Evolutionary conservation across 2,888 invertebrate genomes (phyloP), one percentile per base, ranked within the genome.

Genomic region (Cinara cedri): DNA sequence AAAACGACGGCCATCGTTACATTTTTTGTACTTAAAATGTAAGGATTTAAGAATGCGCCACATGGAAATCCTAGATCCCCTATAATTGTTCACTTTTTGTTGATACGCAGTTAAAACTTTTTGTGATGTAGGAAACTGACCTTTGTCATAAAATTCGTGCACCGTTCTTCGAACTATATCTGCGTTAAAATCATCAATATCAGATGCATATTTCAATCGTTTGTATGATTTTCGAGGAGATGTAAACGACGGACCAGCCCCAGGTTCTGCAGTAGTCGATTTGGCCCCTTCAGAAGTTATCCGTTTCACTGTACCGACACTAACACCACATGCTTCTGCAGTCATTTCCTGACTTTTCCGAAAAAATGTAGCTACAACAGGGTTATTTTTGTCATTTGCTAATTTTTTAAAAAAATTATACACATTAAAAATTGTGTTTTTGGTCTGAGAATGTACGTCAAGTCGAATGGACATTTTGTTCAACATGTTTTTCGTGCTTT

Each of bases 401-500:
- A 51, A 51, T 16, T 14, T 51, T 16, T 51, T 51, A 16, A 51
- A 51, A 51, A 3, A 51, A 16, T 16, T 51, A 51, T 51, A 16
- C 16, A 51, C n/a, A 14, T 16, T 51, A 16, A 16, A 51, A 16
- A 51, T 16, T 16, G 16, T 16, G 3, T 51, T 14, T 51, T 51
- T 51, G 1, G 51, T 51, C 6, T 51, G 51, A 16, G 14, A 51
- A 51, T n/a, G 51, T 13, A 2, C 16, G 16, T 51, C 51, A 14
- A 16, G 51, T 14, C 16, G 51, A 51, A 6, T 16, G 3, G 11
- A 10, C 46, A 46, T 10, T 46, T 46, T 46, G 1, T 2, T 2
- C 10, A 46, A 46, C 46, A 34, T n/a, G n/a, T 19, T 42, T 63
- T 63, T 63, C 63, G 42, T 44, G 63, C 63, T 19, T 13, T n/a